Base-by-base conservation (phyloP, 92 coral and sea anemone species). In the Montipora capitata region DNA sequence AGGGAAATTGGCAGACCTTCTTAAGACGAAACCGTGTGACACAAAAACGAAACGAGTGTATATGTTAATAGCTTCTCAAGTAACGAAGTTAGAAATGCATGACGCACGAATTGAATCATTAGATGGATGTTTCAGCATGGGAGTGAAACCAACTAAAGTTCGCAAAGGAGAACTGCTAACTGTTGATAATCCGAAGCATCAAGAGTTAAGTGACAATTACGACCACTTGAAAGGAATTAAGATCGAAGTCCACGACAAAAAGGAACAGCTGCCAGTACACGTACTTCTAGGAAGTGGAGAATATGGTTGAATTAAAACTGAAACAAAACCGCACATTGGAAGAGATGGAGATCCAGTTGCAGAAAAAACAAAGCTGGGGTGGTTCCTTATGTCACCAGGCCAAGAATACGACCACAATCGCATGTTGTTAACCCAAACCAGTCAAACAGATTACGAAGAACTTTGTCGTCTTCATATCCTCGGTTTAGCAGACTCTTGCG, bases 271-370 rank as follows among this genome's bases (percentile, higher is more conserved):
- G 3, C 71, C 74, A 40, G 51, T 68, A 40, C 74, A 68, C 48
- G 17, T 68, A 7, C 1, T 68, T 20, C 74, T 68, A 14, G 74
- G 74, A 40, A 38, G 74, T 3, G 49, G 74, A 4, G 74, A 68
- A 10, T 7, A 68, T 38, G 74, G 49, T 8, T 3, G 74, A 1
- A 12, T 68, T 1, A 68, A 68, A 38, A 68, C 49, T 40, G 74
- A 39, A 7, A 39, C 48, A 35, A 35, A 38, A 12, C 74, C 74
- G 7, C 74, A 38, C 1, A 38, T 52, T 45, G 78, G 78, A 2
- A 4, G 13, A 12, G 84, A 79, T 18, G 84, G 84, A 10, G 74
- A 79, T 3, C 84, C 84, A 9, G 62, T 79, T 44, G 84, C 74
- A 1, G 84, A 79, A 57, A 79, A 65, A 78, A 78, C 83, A 14